Evolutionary conservation across 1,140 invertebrate genomes (phyloP).

Genomic region (Anoplolepis gracilipes): DNA sequence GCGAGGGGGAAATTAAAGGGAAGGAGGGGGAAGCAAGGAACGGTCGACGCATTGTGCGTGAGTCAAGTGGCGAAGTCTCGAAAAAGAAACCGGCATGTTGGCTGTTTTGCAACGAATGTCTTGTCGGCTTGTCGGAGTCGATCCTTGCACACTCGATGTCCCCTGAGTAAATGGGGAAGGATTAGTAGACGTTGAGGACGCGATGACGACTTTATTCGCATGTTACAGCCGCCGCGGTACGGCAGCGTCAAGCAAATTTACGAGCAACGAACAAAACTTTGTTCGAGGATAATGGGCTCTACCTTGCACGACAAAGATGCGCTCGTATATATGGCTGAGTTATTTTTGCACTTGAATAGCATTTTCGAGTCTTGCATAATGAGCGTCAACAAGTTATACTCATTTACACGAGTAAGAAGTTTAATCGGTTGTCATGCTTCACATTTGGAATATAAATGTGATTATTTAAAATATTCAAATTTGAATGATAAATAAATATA

Average conservation of each 20-base stretch:
- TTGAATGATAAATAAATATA: neutral
- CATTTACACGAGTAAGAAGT: constrained; percentile 23
- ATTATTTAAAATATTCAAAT: neutral
- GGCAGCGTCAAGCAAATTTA: constrained; percentile 58
- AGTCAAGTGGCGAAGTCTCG: constrained; percentile 78
- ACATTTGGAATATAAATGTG: neutral
- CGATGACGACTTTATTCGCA: constrained; percentile 61
- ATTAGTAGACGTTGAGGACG: constrained; percentile 44
- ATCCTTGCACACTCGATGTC: constrained; percentile 58
- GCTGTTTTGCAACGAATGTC: constrained; percentile 66
- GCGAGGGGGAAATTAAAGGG: constrained; percentile 65
- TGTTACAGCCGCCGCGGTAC: constrained; percentile 54
- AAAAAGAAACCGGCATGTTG: constrained; percentile 64
- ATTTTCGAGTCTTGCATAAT: constrained; percentile 26
- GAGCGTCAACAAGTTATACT: constrained; percentile 50
- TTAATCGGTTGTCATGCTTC: neutral
- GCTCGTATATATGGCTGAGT: constrained; percentile 23
- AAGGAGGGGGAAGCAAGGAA: constrained; percentile 26
- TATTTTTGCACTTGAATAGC: constrained; percentile 51
- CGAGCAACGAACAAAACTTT: constrained; percentile 59
- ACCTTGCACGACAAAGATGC: constrained; percentile 38
- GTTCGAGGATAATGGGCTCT: constrained; percentile 43
- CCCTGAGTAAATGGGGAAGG: constrained; percentile 28
- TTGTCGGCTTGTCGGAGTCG: constrained; percentile 63
- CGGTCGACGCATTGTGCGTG: constrained; percentile 65